phyloP scores from a whole-genome alignment of 2,113 vertebrate species.

The Pontoporia blainvillei region DNA sequence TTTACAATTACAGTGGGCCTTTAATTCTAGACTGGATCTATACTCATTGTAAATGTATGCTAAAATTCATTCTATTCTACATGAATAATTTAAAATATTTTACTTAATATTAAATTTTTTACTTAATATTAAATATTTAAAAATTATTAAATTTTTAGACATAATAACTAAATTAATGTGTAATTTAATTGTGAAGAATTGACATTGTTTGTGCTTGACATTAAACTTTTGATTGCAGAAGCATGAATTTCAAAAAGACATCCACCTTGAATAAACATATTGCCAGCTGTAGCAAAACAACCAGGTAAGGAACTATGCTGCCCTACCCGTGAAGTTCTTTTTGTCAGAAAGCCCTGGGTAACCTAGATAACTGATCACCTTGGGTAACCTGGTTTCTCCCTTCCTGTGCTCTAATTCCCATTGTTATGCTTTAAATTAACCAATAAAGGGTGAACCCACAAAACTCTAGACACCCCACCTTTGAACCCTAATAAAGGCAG shows the following conservation, averaged over 20 bases:
- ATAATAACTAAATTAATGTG: neutral
- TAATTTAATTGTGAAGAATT: neutral
- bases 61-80: neutral
- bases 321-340: neutral
- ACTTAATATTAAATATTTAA: too few species aligned
- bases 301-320: neutral
- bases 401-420: neutral
- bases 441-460: neutral
- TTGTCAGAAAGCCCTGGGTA: neutral
- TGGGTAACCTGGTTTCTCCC: neutral
- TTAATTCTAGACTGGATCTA: neutral
- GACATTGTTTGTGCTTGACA: neutral
- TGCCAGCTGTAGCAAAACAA: neutral
- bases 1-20: neutral
- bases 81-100: neutral
- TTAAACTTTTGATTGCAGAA: neutral
- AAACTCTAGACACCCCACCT: neutral
- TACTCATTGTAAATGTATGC: neutral
- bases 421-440: neutral
- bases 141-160: neutral
- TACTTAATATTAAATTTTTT: neutral
- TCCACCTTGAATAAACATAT: neutral
- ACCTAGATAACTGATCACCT: neutral
- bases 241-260: neutral
- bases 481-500: neutral